Evolutionary conservation across 2,888 invertebrate genomes (phyloP).

Genomic region (Pachymerium ferrugineum): DNA sequence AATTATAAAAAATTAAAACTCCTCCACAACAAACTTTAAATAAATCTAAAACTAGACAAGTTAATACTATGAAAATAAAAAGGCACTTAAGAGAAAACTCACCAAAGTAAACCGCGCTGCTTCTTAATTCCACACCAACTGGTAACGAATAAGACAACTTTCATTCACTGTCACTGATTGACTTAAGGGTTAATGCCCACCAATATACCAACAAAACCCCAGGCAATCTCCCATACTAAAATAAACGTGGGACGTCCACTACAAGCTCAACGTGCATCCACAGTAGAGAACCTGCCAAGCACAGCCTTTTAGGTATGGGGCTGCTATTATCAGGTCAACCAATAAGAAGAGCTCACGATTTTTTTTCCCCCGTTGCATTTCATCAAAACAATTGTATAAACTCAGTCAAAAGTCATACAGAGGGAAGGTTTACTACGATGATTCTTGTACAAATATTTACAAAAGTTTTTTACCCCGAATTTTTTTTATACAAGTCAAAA

Average conservation of each 20-base stretch:
- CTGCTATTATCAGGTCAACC: background rate
- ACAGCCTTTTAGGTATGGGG: background rate
- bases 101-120: background rate
- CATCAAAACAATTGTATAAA: no score
- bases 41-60: no score
- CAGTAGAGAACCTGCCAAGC: conserved; percentile 4
- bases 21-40: no score
- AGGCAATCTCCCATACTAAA: background rate
- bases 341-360: background rate
- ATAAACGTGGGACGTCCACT: background rate
- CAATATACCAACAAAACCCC: background rate
- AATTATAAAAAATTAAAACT: no score
- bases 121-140: background rate
- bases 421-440: no score
- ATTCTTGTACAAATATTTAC: no score
- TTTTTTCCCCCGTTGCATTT: background rate
- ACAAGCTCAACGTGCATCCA: background rate
- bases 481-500: no score
- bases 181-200: background rate
- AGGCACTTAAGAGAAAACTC: background rate
- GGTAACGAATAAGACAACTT: background rate
- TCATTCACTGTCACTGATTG: background rate
- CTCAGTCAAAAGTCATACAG: no score
- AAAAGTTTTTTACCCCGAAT: no score
- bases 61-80: background rate